These are phyloP conservation scores for Tenebrosternarchus preto DNA, from an alignment of 2,113 vertebrate genomes.

Conservation along the genomic window DNA sequence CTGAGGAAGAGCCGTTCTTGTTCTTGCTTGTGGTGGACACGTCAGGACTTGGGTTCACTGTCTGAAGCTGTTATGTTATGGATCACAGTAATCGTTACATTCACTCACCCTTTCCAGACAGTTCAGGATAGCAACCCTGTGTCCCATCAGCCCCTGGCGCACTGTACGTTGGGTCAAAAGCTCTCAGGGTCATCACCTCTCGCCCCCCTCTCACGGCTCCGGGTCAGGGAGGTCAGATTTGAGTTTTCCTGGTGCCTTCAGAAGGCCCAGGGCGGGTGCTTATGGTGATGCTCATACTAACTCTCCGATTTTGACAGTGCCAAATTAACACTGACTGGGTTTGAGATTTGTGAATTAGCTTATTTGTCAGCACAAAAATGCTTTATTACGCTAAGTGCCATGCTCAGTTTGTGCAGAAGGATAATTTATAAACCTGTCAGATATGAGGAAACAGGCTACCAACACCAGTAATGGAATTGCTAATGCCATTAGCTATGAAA, in stretches of 20 bases:
- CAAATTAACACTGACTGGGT: constrained; percentile 40
- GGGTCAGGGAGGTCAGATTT: constrained; percentile 64
- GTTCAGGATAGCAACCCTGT: background rate
- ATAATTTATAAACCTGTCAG: too few species aligned
- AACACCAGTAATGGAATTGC: too few species aligned
- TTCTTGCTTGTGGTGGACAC: constrained; percentile 3
- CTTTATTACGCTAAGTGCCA: too few species aligned
- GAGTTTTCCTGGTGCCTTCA: constrained; percentile 56
- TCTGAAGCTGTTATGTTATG: background rate
- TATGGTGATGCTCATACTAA: constrained; percentile 36
- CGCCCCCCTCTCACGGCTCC: constrained; percentile 51
- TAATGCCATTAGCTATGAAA: too few species aligned
- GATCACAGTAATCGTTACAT: too few species aligned
- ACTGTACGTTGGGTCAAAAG: constrained; percentile 9
- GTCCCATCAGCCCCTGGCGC: background rate
- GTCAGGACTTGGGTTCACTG: constrained; percentile 18
- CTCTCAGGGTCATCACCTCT: constrained; percentile 29
- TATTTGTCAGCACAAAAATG: background rate
- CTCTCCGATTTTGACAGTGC: constrained; percentile 52
- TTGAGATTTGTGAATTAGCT: constrained; percentile 29
- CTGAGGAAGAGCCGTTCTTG: constrained; percentile 1
- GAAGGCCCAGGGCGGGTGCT: constrained; percentile 53
- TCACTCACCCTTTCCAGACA: background rate
- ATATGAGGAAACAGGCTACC: too few species aligned
- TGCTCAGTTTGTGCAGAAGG: too few species aligned